These are phyloP conservation scores for Thymelicus sylvestris DNA, from an alignment of 2,888 invertebrate species.

Conservation along the genomic window DNA sequence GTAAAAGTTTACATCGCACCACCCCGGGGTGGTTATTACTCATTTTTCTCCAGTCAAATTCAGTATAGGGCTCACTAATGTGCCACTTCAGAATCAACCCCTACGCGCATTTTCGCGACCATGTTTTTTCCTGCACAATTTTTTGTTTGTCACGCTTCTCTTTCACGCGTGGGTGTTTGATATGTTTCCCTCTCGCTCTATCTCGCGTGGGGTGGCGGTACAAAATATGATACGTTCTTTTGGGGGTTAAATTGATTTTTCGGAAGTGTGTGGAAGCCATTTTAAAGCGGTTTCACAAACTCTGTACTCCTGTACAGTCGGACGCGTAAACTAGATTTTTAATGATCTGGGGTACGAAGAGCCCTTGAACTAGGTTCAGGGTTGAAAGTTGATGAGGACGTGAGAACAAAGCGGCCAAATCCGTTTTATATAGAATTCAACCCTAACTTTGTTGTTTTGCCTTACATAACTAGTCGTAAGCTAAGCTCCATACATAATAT, in stretches of 20 bases:
- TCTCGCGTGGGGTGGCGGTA: slow-evolving; percentile 72
- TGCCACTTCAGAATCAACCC: slow-evolving; percentile 78
- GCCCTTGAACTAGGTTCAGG: slow-evolving; percentile 24
- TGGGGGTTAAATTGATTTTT: slow-evolving; percentile 82
- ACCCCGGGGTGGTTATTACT: slow-evolving; percentile 70
- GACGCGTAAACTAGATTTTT: slow-evolving; percentile 28
- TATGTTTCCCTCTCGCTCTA: slow-evolving; percentile 53
- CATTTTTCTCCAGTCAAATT: slow-evolving; percentile 77
- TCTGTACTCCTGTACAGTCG: slow-evolving; percentile 19
- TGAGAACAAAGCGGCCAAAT: slow-evolving; percentile 18
- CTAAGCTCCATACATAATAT: slow-evolving; percentile 5
- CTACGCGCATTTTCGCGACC: slow-evolving; percentile 77
- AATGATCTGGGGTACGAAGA: slow-evolving; percentile 32
- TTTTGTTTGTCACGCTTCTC: slow-evolving; percentile 71
- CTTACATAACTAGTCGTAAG: slow-evolving; percentile 1
- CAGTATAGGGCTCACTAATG: slow-evolving; percentile 76
- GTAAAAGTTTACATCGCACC: slow-evolving; percentile 59
- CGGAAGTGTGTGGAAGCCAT: slow-evolving; percentile 77
- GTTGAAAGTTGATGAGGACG: slow-evolving; percentile 13
- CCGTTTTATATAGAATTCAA: slow-evolving; percentile 2
- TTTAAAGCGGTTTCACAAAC: slow-evolving; percentile 58
- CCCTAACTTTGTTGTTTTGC: slow-evolving; percentile 10
- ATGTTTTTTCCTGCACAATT: slow-evolving; percentile 79
- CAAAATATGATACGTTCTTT: slow-evolving; percentile 83
- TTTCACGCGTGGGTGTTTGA: slow-evolving; percentile 41